These are phyloP conservation scores for Callithrix jacchus DNA, from an alignment of 2,113 vertebrate genomes.

Conservation along the genomic window DNA sequence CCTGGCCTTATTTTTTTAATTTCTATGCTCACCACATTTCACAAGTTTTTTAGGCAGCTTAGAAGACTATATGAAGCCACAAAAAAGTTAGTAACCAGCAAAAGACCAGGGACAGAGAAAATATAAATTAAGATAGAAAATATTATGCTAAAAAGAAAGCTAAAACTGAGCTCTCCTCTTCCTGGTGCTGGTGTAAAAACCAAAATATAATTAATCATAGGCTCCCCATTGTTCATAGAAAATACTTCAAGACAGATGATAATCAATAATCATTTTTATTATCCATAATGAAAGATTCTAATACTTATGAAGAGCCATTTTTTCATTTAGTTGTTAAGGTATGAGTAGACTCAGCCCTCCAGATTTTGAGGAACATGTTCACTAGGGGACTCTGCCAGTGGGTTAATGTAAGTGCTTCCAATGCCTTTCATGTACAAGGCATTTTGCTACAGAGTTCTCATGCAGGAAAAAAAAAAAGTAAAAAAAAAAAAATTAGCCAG, in stretches of 20 bases:
- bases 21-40: not conserved
- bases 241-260: not conserved
- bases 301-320: not conserved
- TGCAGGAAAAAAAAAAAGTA: not conserved
- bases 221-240: not conserved
- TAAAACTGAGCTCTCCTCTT: not conserved
- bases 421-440: not conserved
- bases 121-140: not conserved
- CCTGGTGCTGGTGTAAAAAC: not conserved
- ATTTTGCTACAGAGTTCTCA: not conserved
- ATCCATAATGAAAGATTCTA: not conserved
- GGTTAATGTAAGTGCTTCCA: not conserved
- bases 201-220: not conserved
- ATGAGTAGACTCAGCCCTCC: not conserved
- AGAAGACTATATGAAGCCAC: not conserved
- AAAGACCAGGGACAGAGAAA: not conserved
- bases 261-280: not conserved
- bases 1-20: not conserved
- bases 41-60: constrained; percentile 10
- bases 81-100: not conserved
- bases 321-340: not conserved
- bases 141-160: not conserved
- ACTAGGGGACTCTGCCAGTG: not conserved
- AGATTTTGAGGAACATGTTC: not conserved
- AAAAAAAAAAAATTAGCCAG: no score